These are phyloP conservation scores for Caenorhabditis sulstoni DNA, from an alignment of 2,888 invertebrate species.

Conservation along the genomic window DNA sequence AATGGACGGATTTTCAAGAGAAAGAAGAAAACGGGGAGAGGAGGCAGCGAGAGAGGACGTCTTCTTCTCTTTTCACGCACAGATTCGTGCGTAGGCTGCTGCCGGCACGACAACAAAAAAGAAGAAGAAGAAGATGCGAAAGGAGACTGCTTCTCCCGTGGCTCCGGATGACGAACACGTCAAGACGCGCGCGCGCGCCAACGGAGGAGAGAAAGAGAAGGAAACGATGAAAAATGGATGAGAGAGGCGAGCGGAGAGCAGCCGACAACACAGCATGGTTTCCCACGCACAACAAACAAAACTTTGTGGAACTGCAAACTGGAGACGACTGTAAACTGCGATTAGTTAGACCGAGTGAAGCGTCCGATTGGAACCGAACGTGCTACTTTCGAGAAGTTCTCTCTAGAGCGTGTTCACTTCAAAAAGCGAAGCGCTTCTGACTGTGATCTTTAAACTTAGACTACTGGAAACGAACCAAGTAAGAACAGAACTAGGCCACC, in stretches of 20 bases:
- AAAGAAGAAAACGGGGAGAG: constrained; percentile 4
- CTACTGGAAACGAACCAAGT: too few relatives aligned
- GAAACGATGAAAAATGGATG: constrained; percentile 47
- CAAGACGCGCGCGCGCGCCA: constrained; percentile 37
- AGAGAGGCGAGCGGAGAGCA: not conserved
- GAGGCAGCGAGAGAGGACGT: constrained; percentile 16
- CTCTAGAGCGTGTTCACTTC: too few relatives aligned
- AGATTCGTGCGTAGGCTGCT: constrained; percentile 26
- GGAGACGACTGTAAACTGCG: too few relatives aligned
- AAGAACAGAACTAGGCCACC: too few relatives aligned
- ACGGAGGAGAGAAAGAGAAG: constrained; percentile 12
- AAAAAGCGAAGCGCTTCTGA: too few relatives aligned
- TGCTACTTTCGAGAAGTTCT: too few relatives aligned
- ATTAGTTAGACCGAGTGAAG: too few relatives aligned
- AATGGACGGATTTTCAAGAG: not conserved
- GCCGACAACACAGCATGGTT: too few relatives aligned
- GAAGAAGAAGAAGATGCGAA: constrained; percentile 35
- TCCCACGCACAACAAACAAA: constrained; percentile 23
- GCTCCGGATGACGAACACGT: constrained; percentile 51
- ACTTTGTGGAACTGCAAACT: not conserved
- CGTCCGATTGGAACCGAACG: too few relatives aligned
- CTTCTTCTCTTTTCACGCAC: constrained; percentile 27
- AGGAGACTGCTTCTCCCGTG: not conserved
- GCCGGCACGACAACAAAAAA: constrained; percentile 32
- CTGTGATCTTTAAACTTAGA: too few relatives aligned